Percentiles rank a stretch among this genome's conserved stretches.
These are phyloP conservation scores for Synanthedon formicaeformis DNA, from an alignment of 2,888 invertebrate species.

Conservation along the genomic window DNA sequence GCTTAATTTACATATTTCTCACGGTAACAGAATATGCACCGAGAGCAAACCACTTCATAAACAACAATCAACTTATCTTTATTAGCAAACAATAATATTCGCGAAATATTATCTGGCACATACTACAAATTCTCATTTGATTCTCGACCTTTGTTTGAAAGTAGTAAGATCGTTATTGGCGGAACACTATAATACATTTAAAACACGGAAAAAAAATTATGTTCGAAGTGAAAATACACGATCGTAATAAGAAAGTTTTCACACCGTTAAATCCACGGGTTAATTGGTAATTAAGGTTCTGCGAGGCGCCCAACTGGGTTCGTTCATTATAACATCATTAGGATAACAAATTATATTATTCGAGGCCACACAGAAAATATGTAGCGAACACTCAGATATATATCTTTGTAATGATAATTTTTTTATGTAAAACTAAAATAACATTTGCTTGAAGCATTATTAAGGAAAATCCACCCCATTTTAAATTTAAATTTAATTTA, in stretches of 20 bases:
- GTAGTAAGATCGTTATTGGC: no score
- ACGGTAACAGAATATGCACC: not conserved
- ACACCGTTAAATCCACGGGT: conserved; percentile 5
- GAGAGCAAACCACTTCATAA: not conserved
- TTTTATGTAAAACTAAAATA: no score
- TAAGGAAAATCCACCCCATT: no score
- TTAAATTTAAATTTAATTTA: no score
- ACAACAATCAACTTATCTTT: not conserved
- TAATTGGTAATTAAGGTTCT: conserved; percentile 23
- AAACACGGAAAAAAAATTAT: not conserved
- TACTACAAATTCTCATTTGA: no score
- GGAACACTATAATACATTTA: not conserved
- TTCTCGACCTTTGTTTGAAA: no score
- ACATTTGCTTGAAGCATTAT: no score
- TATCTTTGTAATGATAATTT: no score
- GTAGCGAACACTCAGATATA: no score
- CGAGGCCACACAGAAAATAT: not conserved
- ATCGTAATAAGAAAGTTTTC: conserved; percentile 1
- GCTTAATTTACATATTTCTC: not conserved
- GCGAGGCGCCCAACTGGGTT: conserved; percentile 8
- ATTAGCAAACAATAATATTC: not conserved
- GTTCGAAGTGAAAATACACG: not conserved
- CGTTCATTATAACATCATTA: conserved; percentile 19
- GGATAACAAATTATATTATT: conserved; percentile 5
- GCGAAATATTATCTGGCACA: not conserved